Evolutionary conservation across 2,888 invertebrate genomes (phyloP), one percentile per base, ranked within the genome.

Genomic region (Drosophila suboccidentalis): DNA sequence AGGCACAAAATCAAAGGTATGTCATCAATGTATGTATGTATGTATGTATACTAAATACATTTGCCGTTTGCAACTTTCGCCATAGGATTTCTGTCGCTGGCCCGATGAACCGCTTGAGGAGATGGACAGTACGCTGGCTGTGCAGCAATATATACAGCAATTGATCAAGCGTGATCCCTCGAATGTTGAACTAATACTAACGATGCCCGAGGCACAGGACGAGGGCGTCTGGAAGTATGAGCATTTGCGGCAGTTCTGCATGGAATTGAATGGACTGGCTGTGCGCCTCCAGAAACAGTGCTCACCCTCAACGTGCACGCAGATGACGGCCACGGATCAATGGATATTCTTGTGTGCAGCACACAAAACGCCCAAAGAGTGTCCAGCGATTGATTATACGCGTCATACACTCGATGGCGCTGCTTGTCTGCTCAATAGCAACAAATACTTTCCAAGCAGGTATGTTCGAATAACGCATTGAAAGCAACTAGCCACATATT

Each of bases 141-240:
- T 99, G 55, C 99, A 99, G 92, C 99, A 99, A 92, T 99, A 97
- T 92, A 99, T 99, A 91, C 99, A 99, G 93, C 99, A 99, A 93
- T 96, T 98, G 80, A 99, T 99, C 84, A 95, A 98, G 80, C 95
- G 96, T 75, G 98, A 99, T 93, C 97, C 98, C 29, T 95, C 97
- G 10, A 97, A 98, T 93, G 96, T 99, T 68, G 98, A 98, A 89
- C 94, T 97, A 66, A 99, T 99, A 90, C 94, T 99, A 54, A 97
- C 96, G 89, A 98, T 99, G 94, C 99, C 99, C 2, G 98, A 99
- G 85, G 96, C 97, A 19, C 98, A 99, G 93, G 99, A 99, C 92
- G 98, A 99, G 93, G 99, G 99, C 41, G 99, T 99, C 53, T 99
- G 99, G 99, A 99, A 99, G 93, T 99, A 99, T 93, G 99, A 99